Base-by-base conservation (phyloP, 2,113 vertebrate species). In the Myiozetetes cayanensis region DNA sequence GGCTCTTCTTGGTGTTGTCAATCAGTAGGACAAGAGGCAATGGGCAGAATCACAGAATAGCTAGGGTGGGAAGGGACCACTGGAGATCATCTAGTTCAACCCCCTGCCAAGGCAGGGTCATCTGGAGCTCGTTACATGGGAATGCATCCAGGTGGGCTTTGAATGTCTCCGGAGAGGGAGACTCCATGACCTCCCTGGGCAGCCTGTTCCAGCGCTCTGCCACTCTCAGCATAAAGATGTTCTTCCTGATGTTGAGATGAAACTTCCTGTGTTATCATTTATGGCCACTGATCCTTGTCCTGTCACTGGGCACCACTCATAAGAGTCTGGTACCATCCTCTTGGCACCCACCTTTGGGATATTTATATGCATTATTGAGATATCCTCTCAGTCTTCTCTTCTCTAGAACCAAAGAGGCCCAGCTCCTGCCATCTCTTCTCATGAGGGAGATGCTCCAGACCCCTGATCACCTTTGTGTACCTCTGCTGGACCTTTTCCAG, bases 111-210 rank as follows among this genome's bases (percentile, higher is more conserved):
- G 6, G 17, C 8, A 68, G 13, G 24, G 8, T 68, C 20, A 61
- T 9, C 7, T 47, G 30, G 16, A 68, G 12, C 30, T 75, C 5
- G 2, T 41, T 68, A 41, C 46, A 82, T 9, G 25, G n/a, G 46
- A 75, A 53, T 47, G 30, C 30, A 7, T 39, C 8, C 24, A 10
- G 53, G n/a, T 41, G n/a, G 4, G 30, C 68, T 68, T 76, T 8
- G 17, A 70, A 62, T 27, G 4, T 70, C 11, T 68, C 47, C 55
- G 55, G 39, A 62, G 10, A 61, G 14, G 19, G 15, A 47, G 47
- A 31, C 25, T 62, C 3, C 53, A 62, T 0, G 0, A 47, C 17
- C 6, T 35, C 41, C 7, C 21, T 13, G 7, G 19, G 13, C 18
- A 44, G 52, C 4, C 28, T 39, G 23, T 52, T 67, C 4, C 33